phyloP scores from a whole-genome alignment of 2,797 vertebrate species.

The Botia kubotai region DNA sequence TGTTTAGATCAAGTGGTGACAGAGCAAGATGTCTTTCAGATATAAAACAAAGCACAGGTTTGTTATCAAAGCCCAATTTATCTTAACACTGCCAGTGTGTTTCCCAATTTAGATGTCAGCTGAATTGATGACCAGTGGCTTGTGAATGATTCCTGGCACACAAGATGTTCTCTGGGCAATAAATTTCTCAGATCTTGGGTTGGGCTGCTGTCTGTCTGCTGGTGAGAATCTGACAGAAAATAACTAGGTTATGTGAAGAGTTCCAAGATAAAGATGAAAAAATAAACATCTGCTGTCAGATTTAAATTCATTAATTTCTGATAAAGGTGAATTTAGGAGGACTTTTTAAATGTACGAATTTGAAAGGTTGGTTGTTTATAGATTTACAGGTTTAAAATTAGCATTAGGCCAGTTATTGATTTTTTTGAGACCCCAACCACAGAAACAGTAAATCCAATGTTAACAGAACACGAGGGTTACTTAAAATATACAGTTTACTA shows the following conservation, averaged over 20 bases:
- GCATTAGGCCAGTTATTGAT: too few relatives aligned
- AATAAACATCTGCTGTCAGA: background rate
- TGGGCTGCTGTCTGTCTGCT: background rate
- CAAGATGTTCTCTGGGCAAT: background rate
- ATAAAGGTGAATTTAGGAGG: too few relatives aligned
- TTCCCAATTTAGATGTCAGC: slow-evolving; percentile 50
- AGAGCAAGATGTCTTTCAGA: slow-evolving; percentile 58
- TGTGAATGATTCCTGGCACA: background rate
- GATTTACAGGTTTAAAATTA: too few relatives aligned
- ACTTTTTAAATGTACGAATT: too few relatives aligned
- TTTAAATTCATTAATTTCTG: too few relatives aligned
- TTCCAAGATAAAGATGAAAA: background rate
- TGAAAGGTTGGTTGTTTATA: too few relatives aligned
- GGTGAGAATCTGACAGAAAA: background rate
- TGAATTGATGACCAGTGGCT: too few relatives aligned
- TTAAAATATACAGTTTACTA: too few relatives aligned
- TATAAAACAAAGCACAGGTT: slow-evolving; percentile 56
- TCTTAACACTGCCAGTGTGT: slow-evolving; percentile 43
- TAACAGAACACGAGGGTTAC: too few relatives aligned
- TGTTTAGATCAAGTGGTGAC: slow-evolving; percentile 60
- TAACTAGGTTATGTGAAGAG: background rate
- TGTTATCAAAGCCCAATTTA: slow-evolving; percentile 45
- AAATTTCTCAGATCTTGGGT: background rate
- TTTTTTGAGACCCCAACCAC: background rate
- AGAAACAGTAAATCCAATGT: too few relatives aligned